These are phyloP conservation scores for Falco concolor DNA, from an alignment of 2,797 vertebrate genomes.

Conservation along the genomic window DNA sequence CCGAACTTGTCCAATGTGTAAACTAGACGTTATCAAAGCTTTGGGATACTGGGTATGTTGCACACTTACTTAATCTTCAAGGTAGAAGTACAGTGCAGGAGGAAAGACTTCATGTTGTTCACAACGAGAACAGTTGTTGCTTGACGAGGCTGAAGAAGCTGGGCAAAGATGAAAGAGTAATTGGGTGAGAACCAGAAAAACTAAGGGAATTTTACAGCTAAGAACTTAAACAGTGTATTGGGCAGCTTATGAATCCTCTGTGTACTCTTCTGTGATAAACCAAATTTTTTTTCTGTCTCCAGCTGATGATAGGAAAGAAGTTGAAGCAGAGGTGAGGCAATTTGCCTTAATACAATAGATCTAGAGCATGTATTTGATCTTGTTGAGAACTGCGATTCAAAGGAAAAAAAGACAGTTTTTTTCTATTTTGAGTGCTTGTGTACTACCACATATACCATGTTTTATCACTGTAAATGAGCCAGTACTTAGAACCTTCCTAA, in stretches of 20 bases:
- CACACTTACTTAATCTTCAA: conserved; percentile 5
- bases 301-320: not conserved
- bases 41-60: conserved; percentile 81
- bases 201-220: not conserved
- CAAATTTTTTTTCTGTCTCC: not conserved
- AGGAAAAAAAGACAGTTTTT: not conserved
- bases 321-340: not conserved
- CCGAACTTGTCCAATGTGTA: conserved; percentile 82
- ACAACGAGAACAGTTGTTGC: not conserved
- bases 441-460: not conserved
- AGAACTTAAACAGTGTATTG: not conserved
- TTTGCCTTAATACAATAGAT: not conserved
- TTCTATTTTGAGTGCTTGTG: not conserved
- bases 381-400: not conserved
- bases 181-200: not conserved
- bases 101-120: not conserved
- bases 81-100: not conserved
- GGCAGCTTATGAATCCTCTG: not conserved
- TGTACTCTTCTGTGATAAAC: not conserved
- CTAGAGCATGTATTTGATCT: not conserved
- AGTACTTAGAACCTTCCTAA: not conserved
- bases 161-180: not conserved
- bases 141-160: not conserved
- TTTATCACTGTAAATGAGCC: not conserved
- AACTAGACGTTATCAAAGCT: conserved; percentile 82